A percentile compares a stretch with the other conserved stretches of the same genome.
Evolutionary conservation across 2,888 invertebrate genomes (phyloP).

Genomic region (Drosophila siamana): DNA sequence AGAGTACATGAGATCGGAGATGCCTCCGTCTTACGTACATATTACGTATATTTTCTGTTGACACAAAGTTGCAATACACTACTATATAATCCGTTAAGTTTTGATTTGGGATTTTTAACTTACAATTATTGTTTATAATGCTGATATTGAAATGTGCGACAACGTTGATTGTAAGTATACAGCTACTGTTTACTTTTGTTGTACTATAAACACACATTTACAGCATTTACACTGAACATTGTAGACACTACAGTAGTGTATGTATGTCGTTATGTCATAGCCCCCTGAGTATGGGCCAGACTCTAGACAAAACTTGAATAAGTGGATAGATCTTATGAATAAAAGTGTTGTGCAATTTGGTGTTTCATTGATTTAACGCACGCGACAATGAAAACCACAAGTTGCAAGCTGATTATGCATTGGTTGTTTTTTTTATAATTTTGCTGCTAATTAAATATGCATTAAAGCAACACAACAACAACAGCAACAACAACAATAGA

Average conservation of each 20-base stretch:
- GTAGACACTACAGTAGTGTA: too few relatives aligned
- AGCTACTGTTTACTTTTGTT: not conserved
- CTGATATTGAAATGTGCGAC: not conserved
- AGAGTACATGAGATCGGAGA: too few relatives aligned
- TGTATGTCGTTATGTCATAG: slow-evolving; percentile 20
- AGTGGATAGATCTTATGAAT: slow-evolving; percentile 5
- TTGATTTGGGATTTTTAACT: too few relatives aligned
- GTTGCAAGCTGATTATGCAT: slow-evolving; percentile 71
- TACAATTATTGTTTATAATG: too few relatives aligned
- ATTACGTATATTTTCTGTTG: too few relatives aligned
- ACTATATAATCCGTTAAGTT: too few relatives aligned
- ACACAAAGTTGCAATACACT: too few relatives aligned
- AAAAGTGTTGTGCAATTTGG: slow-evolving; percentile 26
- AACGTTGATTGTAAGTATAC: not conserved
- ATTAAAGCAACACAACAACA: slow-evolving; percentile 40
- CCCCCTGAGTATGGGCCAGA: slow-evolving; percentile 16
- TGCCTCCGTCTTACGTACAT: too few relatives aligned
- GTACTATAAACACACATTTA: not conserved
- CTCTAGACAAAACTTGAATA: slow-evolving; percentile 8
- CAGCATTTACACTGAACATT: too few relatives aligned
- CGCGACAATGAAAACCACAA: slow-evolving; percentile 55
- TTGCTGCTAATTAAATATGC: slow-evolving; percentile 77
- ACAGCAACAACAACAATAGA: slow-evolving; percentile 21
- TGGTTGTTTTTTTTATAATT: slow-evolving; percentile 65
- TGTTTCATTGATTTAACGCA: slow-evolving; percentile 32